Percentiles rank a stretch among this genome's conserved stretches.
phyloP scores from a whole-genome alignment of 2,888 invertebrate species.

The Thymelicus sylvestris region DNA sequence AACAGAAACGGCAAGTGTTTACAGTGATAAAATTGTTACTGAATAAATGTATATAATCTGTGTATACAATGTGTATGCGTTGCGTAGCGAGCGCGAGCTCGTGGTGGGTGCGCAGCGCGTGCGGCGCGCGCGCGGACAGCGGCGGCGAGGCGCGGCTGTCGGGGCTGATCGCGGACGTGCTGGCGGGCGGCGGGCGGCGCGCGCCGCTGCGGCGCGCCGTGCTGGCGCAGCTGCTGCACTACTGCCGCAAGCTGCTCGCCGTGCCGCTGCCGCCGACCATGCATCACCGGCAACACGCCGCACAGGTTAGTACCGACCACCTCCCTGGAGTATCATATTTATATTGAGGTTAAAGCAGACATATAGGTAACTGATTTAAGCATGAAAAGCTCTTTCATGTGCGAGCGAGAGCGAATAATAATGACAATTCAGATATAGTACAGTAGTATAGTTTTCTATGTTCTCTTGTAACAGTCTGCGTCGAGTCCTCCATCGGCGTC shows the following conservation, averaged over 20 bases:
- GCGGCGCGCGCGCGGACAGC: conserved; percentile 71
- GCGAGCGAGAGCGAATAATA: too few species aligned
- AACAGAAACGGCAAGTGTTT: too few species aligned
- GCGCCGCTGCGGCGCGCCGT: conserved; percentile 88
- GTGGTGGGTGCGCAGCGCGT: conserved; percentile 76
- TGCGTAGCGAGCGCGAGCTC: conserved; percentile 47
- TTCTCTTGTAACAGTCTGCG: conserved; percentile 13
- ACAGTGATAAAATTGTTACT: too few species aligned
- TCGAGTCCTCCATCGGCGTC: conserved; percentile 49
- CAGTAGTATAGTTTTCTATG: not conserved
- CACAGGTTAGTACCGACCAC: too few species aligned
- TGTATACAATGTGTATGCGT: not conserved
- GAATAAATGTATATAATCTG: not conserved
- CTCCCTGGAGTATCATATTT: too few species aligned
- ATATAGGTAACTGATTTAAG: too few species aligned
- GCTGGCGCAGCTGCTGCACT: conserved; percentile 88
- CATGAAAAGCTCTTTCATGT: too few species aligned
- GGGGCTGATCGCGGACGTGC: conserved; percentile 89
- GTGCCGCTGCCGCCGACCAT: conserved; percentile 65
- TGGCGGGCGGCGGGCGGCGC: conserved; percentile 82
- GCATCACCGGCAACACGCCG: conserved; percentile 49
- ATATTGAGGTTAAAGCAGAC: too few species aligned
- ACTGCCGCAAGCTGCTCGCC: conserved; percentile 85
- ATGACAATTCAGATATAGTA: too few species aligned
- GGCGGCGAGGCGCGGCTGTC: conserved; percentile 85